Evolutionary conservation across 2,113 vertebrate genomes (phyloP), one percentile per base, ranked within the genome.

Genomic region (Rana temporaria): DNA sequence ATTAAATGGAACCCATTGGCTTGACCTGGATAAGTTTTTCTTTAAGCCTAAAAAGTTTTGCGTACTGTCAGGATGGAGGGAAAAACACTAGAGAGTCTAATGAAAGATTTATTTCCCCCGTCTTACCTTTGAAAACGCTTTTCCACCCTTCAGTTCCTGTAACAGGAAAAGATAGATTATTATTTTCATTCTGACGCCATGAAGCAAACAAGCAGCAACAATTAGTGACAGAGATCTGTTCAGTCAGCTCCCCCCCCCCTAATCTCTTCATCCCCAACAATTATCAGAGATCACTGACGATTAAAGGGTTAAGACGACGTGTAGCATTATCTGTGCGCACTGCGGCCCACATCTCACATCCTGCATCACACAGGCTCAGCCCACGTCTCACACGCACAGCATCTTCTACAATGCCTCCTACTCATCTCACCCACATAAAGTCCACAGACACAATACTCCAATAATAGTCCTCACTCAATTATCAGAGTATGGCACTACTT

Each of bases 141-240:
- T 99, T 89, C 98, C 98, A 79, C 98, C 98, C 92, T 99, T 99
- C 87, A 98, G 95, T 89, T 99, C 98, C 98, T 99, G 89, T 82
- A 92, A 90, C n/a, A 86, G 89, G 92, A 94, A 92, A 88, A 81
- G 38, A 82, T 17, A 75, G 80, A 75, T 75, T 32, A 3, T 30
- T 30, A 82, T 72, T 71, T 79, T 68, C 66, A 84, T 32, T 63
- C 22, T 48, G 83, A 59, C 75, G 24, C 48, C 4, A 72, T 32
- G 24, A 3, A 30, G 26, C 26, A 30, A 3, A 30, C 26, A 30
- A 64, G 53, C 59, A 79, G 55, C 19, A 38, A 14, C 53, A 48
- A 30, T 30, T 30, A 30, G 26, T 30, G 26, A 30, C 26, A 30
- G 26, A 30, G 24, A 42, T 42, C 26, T 34, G 18, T 4, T 1